Evolutionary conservation across 2,113 vertebrate species (phyloP), one percentile per base, ranked within the genome.

Genomic region (Callochromis pleurospilus): DNA sequence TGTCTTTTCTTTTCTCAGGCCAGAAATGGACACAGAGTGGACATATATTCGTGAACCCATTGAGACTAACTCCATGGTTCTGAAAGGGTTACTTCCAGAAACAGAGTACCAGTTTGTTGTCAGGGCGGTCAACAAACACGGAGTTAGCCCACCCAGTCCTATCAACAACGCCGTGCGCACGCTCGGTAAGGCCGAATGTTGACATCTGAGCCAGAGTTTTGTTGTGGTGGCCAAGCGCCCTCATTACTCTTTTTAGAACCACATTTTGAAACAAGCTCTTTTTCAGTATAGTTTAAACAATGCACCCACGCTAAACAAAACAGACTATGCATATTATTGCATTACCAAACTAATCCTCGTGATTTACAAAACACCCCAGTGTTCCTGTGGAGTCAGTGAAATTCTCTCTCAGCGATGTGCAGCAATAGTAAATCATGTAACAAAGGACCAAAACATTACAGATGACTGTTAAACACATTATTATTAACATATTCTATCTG

Each of bases 21-120:
- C 98, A 87, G 98, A 98, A 90, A 95, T 98, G 82, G 98, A 99
- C 94, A 96, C 95, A 6, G 97, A 96, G 60, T 99, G 98, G 98
- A 98, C 96, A 0, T 93, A 96, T 82, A 98, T 99, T 84, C 97
- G 96, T 60, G 98, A 99, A 84, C 96, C 95, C 62, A 97, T 99
- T 86, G 96, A 97, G 92, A 96, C 98, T 36, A 97, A 97, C 83
- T 98, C 98, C 70, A 98, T 99, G 97, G 97, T 99, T 81, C 95
- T 99, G 85, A 99, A 97, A 92, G 98, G 97, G 31, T 94, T 99
- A 9, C 86, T 97, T 40, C 97, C 98, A 3, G 96, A 98, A 58
- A 97, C 97, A 0, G 96, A 96, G 85, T 99, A 99, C 88, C 98
- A 97, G 96, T 99, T 99, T 95, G 96, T 98, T 0, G 91, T 99